Percentiles rank a stretch among this genome's conserved stretches.
These are phyloP conservation scores for Lottia gigantea DNA, from an alignment of 2,888 invertebrate genomes.

Conservation along the genomic window DNA sequence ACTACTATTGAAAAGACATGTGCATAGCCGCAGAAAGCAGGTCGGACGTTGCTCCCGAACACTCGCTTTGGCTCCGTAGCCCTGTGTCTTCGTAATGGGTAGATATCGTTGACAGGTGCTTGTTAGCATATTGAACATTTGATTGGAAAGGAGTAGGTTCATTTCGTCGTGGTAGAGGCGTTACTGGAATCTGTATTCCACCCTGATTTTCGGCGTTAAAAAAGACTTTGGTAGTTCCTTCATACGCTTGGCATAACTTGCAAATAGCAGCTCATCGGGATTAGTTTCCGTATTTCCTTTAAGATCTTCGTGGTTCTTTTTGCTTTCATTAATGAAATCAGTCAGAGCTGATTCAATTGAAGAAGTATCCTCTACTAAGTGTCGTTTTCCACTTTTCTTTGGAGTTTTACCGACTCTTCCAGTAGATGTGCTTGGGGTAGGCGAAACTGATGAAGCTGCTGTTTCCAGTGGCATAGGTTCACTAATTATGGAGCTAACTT, in stretches of 20 bases:
- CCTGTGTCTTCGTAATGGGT: too few relatives aligned
- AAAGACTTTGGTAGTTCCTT: slow-evolving; percentile 14
- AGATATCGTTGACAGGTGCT: too few relatives aligned
- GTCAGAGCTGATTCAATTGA: background rate
- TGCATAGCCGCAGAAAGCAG: too few relatives aligned
- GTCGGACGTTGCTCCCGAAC: too few relatives aligned
- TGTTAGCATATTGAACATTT: too few relatives aligned
- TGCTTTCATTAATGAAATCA: background rate
- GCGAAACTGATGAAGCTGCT: background rate
- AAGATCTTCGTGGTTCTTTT: background rate
- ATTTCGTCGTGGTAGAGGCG: slow-evolving; percentile 4
- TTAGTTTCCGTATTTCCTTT: background rate
- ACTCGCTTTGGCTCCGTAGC: too few relatives aligned
- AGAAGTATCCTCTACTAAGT: background rate
- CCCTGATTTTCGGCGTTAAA: slow-evolving; percentile 21
- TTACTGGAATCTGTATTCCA: slow-evolving; percentile 1
- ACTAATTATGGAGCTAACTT: background rate
- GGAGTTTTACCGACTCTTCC: background rate
- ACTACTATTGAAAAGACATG: too few relatives aligned
- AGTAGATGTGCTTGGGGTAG: background rate
- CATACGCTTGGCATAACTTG: background rate
- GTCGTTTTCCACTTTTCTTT: background rate
- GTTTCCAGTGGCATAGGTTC: background rate
- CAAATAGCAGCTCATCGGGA: background rate
- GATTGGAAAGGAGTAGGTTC: too few relatives aligned